Evolutionary conservation across 2,113 vertebrate genomes (phyloP), one percentile per base, ranked within the genome.

Genomic region (Myiopsitta monachus): DNA sequence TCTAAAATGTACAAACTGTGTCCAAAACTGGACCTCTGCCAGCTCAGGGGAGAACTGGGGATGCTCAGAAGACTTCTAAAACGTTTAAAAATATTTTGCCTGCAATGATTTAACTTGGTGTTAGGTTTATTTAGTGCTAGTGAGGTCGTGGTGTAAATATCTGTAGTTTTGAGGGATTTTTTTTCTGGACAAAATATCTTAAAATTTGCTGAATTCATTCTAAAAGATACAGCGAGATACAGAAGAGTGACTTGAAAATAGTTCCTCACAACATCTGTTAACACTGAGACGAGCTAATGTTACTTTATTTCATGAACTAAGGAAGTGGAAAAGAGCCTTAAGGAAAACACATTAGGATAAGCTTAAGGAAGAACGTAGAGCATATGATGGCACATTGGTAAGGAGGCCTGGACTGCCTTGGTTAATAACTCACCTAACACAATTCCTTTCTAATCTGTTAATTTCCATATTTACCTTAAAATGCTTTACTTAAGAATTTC

Each of bases 251-350:
- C 66, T 80, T 94, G 52, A 69, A 96, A 97, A 74, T 74, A 69
- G 90, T 93, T 95, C 90, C 63, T 95, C 41, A 51, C 49, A 82
- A 97, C 96, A 97, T 97, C 96, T 97, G 96, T 95, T 96, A 96
- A 88, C 91, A 82, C 82, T 94, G 95, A 97, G 82, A 92, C 11
- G 0, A 94, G 87, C 87, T 95, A 96, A 91, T 66, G 91, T 97
- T 97, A 94, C 85, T 97, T 97, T 96, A 95, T 96, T 97, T 97
- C 92, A 94, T 95, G 96, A 97, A 97, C 94, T 75, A 49, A 93
- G 94, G 97, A 96, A 83, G 84, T 95, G 96, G 94, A 97, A 97
- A 96, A 92, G 51, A 89, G 94, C 83, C 95, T 90, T 97, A 95
- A 94, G 94, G 97, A 97, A 97, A 97, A 97, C 87, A 91, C 93